A percentile compares a stretch with the other conserved stretches of the same genome.
Evolutionary conservation across 2,797 vertebrate species (phyloP).

Genomic region (Anguilla marmorata): DNA sequence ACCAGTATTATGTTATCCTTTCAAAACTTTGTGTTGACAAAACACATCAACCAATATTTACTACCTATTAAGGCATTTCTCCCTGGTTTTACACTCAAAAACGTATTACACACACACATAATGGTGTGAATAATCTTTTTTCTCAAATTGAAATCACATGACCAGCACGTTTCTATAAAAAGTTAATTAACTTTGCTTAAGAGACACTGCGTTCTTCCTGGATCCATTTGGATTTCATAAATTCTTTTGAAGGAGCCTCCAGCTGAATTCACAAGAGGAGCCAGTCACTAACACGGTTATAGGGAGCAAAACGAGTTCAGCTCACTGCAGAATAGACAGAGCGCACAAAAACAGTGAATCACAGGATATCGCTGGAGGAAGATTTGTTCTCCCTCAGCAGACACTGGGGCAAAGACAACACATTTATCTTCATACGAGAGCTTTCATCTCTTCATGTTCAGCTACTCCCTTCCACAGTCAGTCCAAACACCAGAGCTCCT

Average conservation of each 20-base stretch:
- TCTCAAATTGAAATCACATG: neutral
- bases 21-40: no score
- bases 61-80: no score
- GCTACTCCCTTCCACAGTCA: neutral
- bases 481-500: neutral
- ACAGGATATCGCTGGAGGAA: neutral
- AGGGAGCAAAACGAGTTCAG: neutral
- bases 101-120: no score
- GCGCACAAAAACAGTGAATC: neutral
- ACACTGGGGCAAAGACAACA: neutral
- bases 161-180: neutral
- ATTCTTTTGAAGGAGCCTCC: neutral
- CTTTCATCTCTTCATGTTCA: neutral
- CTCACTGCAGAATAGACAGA: neutral
- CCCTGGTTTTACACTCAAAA: no score
- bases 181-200: neutral
- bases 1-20: no score
- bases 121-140: no score
- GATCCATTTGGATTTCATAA: neutral
- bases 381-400: neutral
- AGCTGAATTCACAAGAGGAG: neutral
- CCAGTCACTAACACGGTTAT: neutral
- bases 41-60: no score
- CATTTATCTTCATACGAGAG: conserved; percentile 2
- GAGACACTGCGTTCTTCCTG: neutral